A percentile compares a stretch with the other conserved stretches of the same genome.
Evolutionary conservation across 2,797 vertebrate species (phyloP).

Genomic region (Dicrostonyx torquatus): DNA sequence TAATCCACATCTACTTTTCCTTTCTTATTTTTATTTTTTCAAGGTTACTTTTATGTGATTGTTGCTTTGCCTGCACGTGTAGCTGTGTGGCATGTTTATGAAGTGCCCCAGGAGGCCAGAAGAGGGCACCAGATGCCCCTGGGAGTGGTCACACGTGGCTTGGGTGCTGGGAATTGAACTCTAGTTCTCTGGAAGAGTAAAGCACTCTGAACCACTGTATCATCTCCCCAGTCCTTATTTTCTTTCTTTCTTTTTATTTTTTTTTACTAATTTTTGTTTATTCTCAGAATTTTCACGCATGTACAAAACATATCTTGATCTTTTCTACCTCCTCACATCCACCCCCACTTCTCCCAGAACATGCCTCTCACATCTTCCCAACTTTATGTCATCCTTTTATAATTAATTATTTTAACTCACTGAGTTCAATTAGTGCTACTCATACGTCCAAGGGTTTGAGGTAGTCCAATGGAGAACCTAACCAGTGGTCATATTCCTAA

Average conservation of each 20-base stretch:
- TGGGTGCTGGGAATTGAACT: neutral
- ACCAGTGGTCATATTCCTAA: neutral
- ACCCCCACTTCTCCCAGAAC: neutral
- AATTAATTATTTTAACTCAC: neutral
- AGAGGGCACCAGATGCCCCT: neutral
- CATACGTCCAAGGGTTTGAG: neutral
- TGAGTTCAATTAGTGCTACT: neutral
- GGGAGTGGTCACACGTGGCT: neutral
- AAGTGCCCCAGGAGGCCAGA: neutral
- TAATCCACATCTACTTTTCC: neutral
- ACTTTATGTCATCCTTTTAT: neutral
- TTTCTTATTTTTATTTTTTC: neutral
- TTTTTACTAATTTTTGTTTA: neutral
- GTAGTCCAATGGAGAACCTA: neutral
- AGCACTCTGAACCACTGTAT: neutral
- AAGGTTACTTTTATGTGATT: neutral
- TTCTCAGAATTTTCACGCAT: neutral
- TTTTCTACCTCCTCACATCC: neutral
- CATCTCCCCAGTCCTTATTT: neutral
- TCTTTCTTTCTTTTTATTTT: neutral
- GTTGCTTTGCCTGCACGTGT: neutral
- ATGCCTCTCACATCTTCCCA: neutral
- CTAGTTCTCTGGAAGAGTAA: neutral
- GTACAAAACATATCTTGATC: neutral
- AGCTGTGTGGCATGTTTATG: neutral